Conservation (phyloP, 2,113 vertebrate species). For the Leiothrix lutea region DNA sequence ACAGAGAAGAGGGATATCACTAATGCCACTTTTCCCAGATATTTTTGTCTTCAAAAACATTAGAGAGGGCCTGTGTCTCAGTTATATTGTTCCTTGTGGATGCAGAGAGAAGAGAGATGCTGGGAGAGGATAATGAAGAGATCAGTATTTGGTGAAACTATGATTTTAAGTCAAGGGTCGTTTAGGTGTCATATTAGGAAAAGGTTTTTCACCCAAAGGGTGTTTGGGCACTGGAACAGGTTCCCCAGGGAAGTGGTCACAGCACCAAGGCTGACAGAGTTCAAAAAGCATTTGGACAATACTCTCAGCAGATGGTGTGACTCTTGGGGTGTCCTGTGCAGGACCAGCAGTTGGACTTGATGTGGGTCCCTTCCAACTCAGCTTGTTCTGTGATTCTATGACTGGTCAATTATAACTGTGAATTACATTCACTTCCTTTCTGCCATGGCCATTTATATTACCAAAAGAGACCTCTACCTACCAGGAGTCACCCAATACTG, state of each 20-base stretch:
- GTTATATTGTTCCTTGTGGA: background rate
- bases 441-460: background rate
- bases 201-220: background rate
- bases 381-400: background rate
- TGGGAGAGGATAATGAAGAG: background rate
- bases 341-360: background rate
- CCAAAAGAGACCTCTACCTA: background rate
- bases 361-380: background rate
- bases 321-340: background rate
- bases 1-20: background rate
- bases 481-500: background rate
- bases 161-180: rapidly evolving
- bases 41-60: background rate
- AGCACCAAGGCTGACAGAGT: background rate
- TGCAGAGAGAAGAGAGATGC: background rate
- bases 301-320: background rate
- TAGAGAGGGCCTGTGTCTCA: background rate
- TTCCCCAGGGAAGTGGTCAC: background rate
- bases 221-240: background rate
- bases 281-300: background rate
- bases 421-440: background rate
- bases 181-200: background rate
- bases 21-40: background rate
- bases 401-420: background rate
- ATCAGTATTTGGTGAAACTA: background rate